Evolutionary conservation across 2,888 invertebrate genomes (phyloP), one percentile per base, ranked within the genome.

Genomic region (Drosophila mayaguana): DNA sequence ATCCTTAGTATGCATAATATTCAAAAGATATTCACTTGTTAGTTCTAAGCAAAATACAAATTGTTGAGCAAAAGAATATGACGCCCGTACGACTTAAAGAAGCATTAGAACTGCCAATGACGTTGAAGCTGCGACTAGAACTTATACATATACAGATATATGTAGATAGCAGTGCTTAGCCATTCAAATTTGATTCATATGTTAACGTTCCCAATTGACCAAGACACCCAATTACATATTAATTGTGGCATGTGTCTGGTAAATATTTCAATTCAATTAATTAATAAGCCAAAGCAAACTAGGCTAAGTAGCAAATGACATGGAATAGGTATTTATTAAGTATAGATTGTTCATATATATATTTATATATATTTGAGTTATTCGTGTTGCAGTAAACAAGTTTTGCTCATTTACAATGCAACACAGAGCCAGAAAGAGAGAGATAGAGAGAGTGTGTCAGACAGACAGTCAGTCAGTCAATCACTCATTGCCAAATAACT

Each of bases 401-500:
- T 86, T 86, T 82, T 74, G 54, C 72, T 69, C 75, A 78, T 72
- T 86, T 60, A 60, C 66, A 67, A 75, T 66, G 61, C 55, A 60
- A 25, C 57, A 25, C 54, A 56, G 32, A 43, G 56, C 20, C 34
- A 18, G 38, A 22, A 14, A 38, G 50, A 38, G 38, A 83, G 53
- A 25, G 34, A 16, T 14, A 22, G 43, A 42, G 50, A 38, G 42
- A 83, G 48, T 20, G 38, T 16, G 20, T 20, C 25, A 57, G n/a
- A 22, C 50, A 20, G 20, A 28, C 36, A 38, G n/a, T 25, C 40
- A 57, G 22, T 25, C 61, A 40, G 54, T 36, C 59, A 48, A 59
- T 55, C 74, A 64, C 60, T 80, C 88, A 86, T 80, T 86, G 88
- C 86, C 85, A 81, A 86, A 88, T 86, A 77, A 70, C 65, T 73